Evolutionary conservation across 2,888 invertebrate genomes (phyloP).

Genomic region (Lottia scabra): DNA sequence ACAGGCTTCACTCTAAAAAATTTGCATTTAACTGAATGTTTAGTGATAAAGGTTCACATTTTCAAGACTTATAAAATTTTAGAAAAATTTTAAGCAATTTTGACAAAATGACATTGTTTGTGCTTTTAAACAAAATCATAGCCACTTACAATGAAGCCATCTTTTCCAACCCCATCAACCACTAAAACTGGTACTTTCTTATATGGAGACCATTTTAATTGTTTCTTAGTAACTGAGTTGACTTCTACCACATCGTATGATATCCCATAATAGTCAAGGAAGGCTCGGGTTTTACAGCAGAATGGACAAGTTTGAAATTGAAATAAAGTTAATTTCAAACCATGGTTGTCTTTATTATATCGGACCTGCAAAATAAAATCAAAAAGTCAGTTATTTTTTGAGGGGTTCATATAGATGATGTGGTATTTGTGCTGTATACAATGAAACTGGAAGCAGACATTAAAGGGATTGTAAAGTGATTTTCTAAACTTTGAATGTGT

Average conservation of each 20-base stretch:
- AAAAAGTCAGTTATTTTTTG: not conserved
- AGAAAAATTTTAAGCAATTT: no score
- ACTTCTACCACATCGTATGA: slow-evolving; percentile 97
- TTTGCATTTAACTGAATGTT: no score
- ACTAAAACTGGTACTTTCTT: slow-evolving; percentile 95
- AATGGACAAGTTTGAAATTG: slow-evolving; percentile 99
- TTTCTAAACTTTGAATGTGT: no score
- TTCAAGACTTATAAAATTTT: no score
- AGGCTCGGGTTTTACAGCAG: slow-evolving; percentile 82
- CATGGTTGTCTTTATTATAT: slow-evolving; percentile 44
- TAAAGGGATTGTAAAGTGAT: no score
- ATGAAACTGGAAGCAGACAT: no score
- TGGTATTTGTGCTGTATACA: no score
- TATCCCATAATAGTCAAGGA: slow-evolving; percentile 89
- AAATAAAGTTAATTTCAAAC: slow-evolving; percentile 83
- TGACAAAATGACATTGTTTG: no score
- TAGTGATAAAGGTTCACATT: no score
- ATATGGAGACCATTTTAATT: slow-evolving; percentile 92
- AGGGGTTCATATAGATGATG: no score
- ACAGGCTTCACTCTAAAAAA: no score
- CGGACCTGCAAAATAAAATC: slow-evolving; percentile 33
- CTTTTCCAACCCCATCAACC: slow-evolving; percentile 73
- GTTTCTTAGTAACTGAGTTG: slow-evolving; percentile 91
- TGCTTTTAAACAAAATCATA: no score
- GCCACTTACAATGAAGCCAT: slow-evolving; percentile 67